Evolutionary conservation across 1,140 invertebrate species (phyloP), one percentile per base, ranked within the genome.

Genomic region (Schlechtendalia chinensis): DNA sequence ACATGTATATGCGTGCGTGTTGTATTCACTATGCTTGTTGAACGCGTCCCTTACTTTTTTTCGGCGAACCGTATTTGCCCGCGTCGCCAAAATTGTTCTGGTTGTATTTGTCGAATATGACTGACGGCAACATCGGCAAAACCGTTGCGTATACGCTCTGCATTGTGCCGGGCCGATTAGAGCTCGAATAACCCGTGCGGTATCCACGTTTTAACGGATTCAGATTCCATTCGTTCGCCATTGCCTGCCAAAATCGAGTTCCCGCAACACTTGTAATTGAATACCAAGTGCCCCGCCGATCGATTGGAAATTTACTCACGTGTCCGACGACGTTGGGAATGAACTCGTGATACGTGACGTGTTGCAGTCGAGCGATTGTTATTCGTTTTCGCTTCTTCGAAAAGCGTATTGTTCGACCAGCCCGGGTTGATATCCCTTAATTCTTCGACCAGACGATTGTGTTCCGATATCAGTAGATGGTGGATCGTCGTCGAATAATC

Each of bases 301-400:
- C 50, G 17, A 50, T 81, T n/a, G 54, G 14, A 59, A 63, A 39
- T 19, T 4, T 47, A 61, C 63, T 80, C 45, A 82, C 81, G 59
- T 82, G 45, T 45, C 89, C 89, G 1, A 90, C 83, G 39, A 90
- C 83, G 17, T 87, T 81, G 0, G 90, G 90, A 45, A 91, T 84
- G 84, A 87, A 91, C 83, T 91, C 90, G 47, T 87, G 86, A 83
- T 88, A 91, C 10, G 87, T 89, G 56, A 91, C 89, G 80, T 88
- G 87, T 83, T 91, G 90, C 72, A 90, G 85, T 81, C 87, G 83
- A 47, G 89, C 90, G 0, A 86, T 86, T 8, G 90, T 85, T 59
- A 90, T 87, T 82, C 86, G 85, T 63, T 89, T 82, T 5, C n/a
- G 88, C 85, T 84, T 90, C 89, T 83, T 87, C 85, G 83, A 86